These are phyloP conservation scores for Eubucco bourcierii DNA, from an alignment of 2,113 vertebrate species.

Conservation along the genomic window DNA sequence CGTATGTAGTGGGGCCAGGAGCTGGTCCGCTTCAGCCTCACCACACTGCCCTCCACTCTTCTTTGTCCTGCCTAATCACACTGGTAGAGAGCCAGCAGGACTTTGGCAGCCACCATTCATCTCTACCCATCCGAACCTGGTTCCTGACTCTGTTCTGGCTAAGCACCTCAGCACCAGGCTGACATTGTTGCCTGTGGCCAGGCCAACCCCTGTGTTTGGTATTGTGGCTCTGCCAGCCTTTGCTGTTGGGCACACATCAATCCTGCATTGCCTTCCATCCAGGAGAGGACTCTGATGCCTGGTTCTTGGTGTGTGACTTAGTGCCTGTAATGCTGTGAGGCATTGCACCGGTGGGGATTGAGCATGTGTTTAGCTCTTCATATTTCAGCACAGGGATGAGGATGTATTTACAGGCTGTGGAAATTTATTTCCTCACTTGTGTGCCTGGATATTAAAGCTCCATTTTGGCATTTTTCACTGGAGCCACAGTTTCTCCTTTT, in stretches of 20 bases:
- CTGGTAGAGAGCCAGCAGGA: neutral
- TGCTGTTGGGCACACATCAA: fast-evolving
- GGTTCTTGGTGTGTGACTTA: neutral
- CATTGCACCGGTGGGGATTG: neutral
- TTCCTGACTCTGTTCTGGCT: neutral
- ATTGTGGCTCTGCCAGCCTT: neutral
- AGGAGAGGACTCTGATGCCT: too few species aligned
- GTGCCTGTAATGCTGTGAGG: neutral
- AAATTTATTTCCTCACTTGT: neutral
- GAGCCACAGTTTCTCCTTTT: neutral
- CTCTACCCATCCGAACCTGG: neutral
- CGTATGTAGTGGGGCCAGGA: neutral
- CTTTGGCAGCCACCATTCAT: neutral
- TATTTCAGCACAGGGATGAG: neutral
- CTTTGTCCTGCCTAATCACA: neutral
- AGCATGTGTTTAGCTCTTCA: neutral
- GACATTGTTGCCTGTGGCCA: neutral
- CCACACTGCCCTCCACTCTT: fast-evolving
- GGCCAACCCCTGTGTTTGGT: neutral
- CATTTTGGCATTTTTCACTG: neutral
- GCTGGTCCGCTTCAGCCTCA: neutral
- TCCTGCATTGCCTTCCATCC: neutral
- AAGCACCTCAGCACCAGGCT: neutral
- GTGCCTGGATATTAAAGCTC: neutral
- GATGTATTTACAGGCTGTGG: neutral